Percentiles rank a stretch among this genome's conserved stretches.
Evolutionary conservation across 2,888 invertebrate genomes (phyloP).

Genomic region (Cheilosia vulpina): DNA sequence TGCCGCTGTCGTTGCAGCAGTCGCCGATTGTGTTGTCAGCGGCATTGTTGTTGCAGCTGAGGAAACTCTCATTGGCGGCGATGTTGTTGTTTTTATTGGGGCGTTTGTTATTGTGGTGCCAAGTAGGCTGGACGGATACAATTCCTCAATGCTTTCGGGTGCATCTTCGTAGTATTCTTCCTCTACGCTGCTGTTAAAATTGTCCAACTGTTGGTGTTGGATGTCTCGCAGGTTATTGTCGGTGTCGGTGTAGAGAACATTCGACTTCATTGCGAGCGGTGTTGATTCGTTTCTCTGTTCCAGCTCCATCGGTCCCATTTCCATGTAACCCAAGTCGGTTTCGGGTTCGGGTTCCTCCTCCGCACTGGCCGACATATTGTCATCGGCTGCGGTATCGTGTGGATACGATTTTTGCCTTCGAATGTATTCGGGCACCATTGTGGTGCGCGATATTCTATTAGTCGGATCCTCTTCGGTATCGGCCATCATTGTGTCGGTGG

Average conservation of each 20-base stretch:
- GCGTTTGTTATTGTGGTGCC: constrained; percentile 58
- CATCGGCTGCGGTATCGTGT: constrained; percentile 47
- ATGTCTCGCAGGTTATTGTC: constrained; percentile 71
- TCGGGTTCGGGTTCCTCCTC: constrained; percentile 44
- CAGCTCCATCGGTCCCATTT: constrained; percentile 58
- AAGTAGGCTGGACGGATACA: constrained; percentile 62
- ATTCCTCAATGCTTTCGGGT: constrained; percentile 70
- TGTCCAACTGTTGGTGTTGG: constrained; percentile 71
- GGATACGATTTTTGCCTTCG: constrained; percentile 78
- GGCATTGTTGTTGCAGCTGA: constrained; percentile 68
- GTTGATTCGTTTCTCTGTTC: constrained; percentile 63
- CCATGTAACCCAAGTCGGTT: constrained; percentile 51
- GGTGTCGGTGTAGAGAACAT: constrained; percentile 77
- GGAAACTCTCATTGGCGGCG: constrained; percentile 60
- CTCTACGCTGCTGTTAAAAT: constrained; percentile 77
- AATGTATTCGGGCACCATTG: constrained; percentile 81
- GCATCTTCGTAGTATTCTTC: constrained; percentile 80
- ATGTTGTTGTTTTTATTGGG: constrained; percentile 45
- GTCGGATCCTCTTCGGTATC: constrained; percentile 63
- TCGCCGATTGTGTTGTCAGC: constrained; percentile 53
- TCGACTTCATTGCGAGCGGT: constrained; percentile 70
- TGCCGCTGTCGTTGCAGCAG: constrained; percentile 73
- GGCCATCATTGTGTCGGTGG: constrained; percentile 60
- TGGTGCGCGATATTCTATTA: constrained; percentile 75
- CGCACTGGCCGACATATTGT: constrained; percentile 55